A percentile compares a stretch with the other conserved stretches of the same genome.
phyloP scores from a whole-genome alignment of 2,888 invertebrate genomes.

The Gryllus longicercus region DNA sequence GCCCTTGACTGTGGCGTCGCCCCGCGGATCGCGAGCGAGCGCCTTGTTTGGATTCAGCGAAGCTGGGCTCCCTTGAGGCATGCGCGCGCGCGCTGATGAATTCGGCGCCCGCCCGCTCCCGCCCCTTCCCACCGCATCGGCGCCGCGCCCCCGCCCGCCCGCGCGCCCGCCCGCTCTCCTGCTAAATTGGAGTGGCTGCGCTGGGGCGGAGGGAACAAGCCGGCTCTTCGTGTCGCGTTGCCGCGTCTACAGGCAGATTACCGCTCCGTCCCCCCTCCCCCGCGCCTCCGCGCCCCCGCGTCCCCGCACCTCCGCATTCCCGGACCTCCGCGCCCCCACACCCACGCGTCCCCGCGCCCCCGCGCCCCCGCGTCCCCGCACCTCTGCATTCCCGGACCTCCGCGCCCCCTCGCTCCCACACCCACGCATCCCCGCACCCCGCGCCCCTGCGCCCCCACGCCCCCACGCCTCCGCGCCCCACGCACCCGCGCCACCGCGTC shows the following conservation, averaged over 20 bases:
- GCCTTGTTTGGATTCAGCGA: slow-evolving; percentile 17
- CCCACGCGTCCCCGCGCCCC: no score
- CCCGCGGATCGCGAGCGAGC: background rate
- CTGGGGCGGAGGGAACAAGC: background rate
- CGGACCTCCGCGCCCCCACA: no score
- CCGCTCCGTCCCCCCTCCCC: background rate
- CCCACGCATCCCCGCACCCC: no score
- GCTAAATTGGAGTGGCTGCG: slow-evolving; percentile 2
- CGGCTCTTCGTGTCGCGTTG: background rate
- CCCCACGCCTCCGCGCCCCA: no score
- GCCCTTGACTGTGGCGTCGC: background rate
- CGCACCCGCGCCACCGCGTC: no score
- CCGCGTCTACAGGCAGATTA: slow-evolving; percentile 2
- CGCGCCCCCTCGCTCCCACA: no score
- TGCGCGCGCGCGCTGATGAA: background rate
- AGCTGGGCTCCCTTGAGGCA: background rate
- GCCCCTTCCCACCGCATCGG: background rate
- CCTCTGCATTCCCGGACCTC: no score
- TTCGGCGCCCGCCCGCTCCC: background rate
- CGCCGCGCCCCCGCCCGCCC: background rate
- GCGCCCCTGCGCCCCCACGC: no score
- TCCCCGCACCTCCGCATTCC: no score
- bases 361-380: no score
- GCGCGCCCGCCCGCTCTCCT: background rate
- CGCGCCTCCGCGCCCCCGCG: no score